Evolutionary conservation across 2,113 vertebrate species (phyloP).

Genomic region (Numida meleagris): DNA sequence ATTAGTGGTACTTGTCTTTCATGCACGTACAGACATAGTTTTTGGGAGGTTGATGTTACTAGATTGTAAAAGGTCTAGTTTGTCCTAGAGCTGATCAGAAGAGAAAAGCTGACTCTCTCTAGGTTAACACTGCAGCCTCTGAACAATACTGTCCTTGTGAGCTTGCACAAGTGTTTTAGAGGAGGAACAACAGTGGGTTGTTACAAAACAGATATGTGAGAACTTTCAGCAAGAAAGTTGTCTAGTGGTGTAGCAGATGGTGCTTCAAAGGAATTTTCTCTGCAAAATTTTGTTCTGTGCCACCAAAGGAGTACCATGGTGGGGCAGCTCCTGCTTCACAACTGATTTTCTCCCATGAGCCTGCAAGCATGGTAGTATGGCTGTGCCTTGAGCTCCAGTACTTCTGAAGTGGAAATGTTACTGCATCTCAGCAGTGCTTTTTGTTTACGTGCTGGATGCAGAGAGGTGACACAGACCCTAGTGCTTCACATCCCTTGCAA

Average conservation of each 20-base stretch:
- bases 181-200: accelerated
- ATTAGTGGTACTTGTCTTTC: neutral
- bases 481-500: neutral
- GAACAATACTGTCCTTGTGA: neutral
- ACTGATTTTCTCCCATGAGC: neutral
- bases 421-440: neutral
- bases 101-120: neutral
- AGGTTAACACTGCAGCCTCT: neutral
- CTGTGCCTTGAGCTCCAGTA: neutral
- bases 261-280: neutral
- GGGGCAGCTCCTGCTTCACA: neutral
- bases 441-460: neutral
- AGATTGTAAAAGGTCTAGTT: neutral
- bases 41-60: neutral
- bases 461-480: accelerated
- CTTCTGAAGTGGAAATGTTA: accelerated
- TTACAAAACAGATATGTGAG: neutral
- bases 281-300: neutral
- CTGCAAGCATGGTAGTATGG: accelerated
- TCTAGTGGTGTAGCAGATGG: neutral
- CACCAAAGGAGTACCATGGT: neutral
- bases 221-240: neutral
- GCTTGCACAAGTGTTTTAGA: neutral
- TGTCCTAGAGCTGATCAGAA: neutral
- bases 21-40: neutral